Evolutionary conservation across 2,113 vertebrate genomes (phyloP).

Genomic region (Anarrhichthys ocellatus): DNA sequence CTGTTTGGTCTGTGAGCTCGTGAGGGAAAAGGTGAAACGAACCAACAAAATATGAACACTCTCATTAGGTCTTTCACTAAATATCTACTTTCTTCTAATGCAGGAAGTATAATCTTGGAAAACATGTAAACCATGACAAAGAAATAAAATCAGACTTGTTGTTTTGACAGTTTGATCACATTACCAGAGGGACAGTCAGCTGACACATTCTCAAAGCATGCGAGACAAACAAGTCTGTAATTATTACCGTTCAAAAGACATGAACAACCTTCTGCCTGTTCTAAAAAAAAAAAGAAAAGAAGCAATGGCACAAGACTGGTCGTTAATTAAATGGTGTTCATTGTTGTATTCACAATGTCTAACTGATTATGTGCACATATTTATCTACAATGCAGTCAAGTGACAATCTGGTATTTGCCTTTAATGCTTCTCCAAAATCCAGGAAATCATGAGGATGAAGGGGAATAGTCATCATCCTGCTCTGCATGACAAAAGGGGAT

Average conservation of each 20-base stretch:
- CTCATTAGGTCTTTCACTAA: background rate
- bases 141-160: background rate
- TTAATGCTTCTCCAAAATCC: background rate
- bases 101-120: background rate
- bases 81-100: background rate
- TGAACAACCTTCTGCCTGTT: conserved; percentile 15
- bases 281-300: rapidly evolving
- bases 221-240: conserved; percentile 38
- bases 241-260: background rate
- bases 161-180: conserved; percentile 5
- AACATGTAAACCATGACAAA: background rate
- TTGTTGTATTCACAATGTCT: conserved; percentile 1
- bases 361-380: background rate
- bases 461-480: background rate
- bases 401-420: background rate
- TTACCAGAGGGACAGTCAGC: conserved; percentile 45
- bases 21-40: conserved; percentile 45
- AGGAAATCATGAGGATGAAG: conserved; percentile 8
- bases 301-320: conserved; percentile 19
- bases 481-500: background rate
- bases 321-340: conserved; percentile 1
- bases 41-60: background rate
- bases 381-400: conserved; percentile 11
- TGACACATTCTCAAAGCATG: conserved; percentile 42
- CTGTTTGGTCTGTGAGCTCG: conserved; percentile 40